Base-by-base conservation (phyloP, 2,797 vertebrate genomes). In the Oreortyx pictus region DNA sequence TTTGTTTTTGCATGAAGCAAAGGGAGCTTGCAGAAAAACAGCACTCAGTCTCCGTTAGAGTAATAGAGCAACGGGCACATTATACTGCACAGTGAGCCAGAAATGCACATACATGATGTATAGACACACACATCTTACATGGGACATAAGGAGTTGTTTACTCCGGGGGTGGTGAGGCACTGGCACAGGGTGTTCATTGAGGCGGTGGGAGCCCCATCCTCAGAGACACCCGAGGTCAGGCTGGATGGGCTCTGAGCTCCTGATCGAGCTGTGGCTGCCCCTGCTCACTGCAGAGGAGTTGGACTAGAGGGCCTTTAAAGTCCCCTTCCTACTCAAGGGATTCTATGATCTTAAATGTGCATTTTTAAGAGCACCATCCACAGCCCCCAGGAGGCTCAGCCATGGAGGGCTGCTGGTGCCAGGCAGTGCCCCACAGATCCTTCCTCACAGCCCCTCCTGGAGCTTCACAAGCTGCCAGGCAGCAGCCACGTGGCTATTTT, bases 391-490 rank as follows among this genome's bases (percentile, higher is more conserved):
- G 19, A 89, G 73, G 35, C 47, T 33, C 9, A 1, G 43, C 0
- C 0, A 0, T 9, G 37, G 14, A 35, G 84, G 75, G 23, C n/a
- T 17, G 46, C 59, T 39, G 41, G 29, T 19, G 15, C 60, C 23
- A 6, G 22, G 62, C n/a, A 19, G 22, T 11, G 17, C 12, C 33
- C 52, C 81, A 11, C 31, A 33, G 59, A 92, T 70, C 75, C 80
- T 47, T 70, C 75, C 80, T 47, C 83, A 78, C 76, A 76, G 60
- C 68, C 90, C 95, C 95, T 88, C 92, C 77, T 84, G 71, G 65
- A 91, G 91, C 90, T 64, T 93, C 61, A 73, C 75, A 80, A 71
- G 94, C 94, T 96, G 90, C 95, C 91, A 95, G 76, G 96, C 93
- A 97, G 94, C 89, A 75, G 50, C 27, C 47, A 83, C 79, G 29